Conservation (phyloP, 2,888 invertebrate species). For the Branchellion lobata region DNA sequence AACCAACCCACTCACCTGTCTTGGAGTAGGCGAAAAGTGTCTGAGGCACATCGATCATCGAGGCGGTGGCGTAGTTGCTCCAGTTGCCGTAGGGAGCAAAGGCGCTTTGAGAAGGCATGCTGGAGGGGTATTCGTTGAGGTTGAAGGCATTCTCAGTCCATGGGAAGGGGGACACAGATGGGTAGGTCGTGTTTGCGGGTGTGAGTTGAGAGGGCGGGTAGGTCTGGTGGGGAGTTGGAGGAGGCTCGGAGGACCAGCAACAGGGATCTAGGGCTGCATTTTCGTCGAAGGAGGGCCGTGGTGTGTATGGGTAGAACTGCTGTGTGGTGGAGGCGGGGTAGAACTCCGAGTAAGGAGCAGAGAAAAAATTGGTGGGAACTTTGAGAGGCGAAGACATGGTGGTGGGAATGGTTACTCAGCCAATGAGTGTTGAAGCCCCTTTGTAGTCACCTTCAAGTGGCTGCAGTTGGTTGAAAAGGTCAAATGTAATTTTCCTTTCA, state of each 20-base stretch:
- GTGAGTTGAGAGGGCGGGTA: slow-evolving; percentile 13
- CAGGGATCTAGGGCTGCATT: background rate
- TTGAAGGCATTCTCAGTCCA: slow-evolving; percentile 35
- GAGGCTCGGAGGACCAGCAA: slow-evolving; percentile 32
- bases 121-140: slow-evolving; percentile 35
- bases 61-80: background rate
- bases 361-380: background rate
- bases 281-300: slow-evolving; percentile 8
- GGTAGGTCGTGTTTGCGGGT: slow-evolving; percentile 17
- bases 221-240: slow-evolving; percentile 2
- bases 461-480: too few relatives aligned
- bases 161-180: slow-evolving; percentile 37
- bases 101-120: slow-evolving; percentile 5
- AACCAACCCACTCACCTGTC: background rate
- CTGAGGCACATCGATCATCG: slow-evolving; percentile 29
- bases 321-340: background rate
- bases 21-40: slow-evolving; percentile 20
- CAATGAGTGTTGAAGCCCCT: too few relatives aligned
- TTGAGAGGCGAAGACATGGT: background rate
- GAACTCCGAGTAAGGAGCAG: background rate
- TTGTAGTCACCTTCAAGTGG: too few relatives aligned
- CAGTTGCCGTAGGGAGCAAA: slow-evolving; percentile 38
- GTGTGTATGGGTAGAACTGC: background rate
- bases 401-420: too few relatives aligned
- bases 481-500: too few relatives aligned